phyloP scores from a whole-genome alignment of 2,888 invertebrate genomes.

The Schrankia costaestrigalis region DNA sequence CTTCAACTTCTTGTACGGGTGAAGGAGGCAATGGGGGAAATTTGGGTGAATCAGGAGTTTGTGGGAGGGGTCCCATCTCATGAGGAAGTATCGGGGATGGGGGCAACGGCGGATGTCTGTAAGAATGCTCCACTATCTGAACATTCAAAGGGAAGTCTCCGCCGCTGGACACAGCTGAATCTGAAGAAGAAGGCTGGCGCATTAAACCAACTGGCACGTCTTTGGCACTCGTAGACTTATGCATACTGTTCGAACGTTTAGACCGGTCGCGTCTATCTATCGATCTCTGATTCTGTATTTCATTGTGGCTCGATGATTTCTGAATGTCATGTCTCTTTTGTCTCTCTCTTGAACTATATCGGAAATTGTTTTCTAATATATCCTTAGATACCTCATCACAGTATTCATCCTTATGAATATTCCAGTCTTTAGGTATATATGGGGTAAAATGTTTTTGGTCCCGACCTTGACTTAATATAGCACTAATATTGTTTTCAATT shows the following conservation, averaged over 20 bases:
- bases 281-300: conserved; percentile 78
- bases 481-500: conserved; percentile 87
- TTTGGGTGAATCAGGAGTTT: conserved; percentile 74
- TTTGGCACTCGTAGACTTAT: conserved; percentile 87
- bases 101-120: conserved; percentile 67
- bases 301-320: conserved; percentile 83
- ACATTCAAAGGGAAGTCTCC: conserved; percentile 83
- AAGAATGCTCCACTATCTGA: conserved; percentile 83
- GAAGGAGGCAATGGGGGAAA: conserved; percentile 92
- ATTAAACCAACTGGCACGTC: conserved; percentile 83
- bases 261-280: conserved; percentile 75
- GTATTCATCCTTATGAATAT: conserved; percentile 80
- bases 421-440: conserved; percentile 80
- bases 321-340: conserved; percentile 80
- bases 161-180: conserved; percentile 75
- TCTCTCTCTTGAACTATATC: conserved; percentile 77
- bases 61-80: conserved; percentile 72
- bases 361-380: conserved; percentile 75
- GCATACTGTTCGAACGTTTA: conserved; percentile 83
- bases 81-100: conserved; percentile 64
- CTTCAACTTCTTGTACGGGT: conserved; percentile 89
- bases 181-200: conserved; percentile 75
- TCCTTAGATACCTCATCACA: conserved; percentile 77
- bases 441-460: conserved; percentile 78
- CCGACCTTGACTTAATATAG: conserved; percentile 82